Evolutionary conservation across 2,113 vertebrate genomes (phyloP).

Genomic region (Passer domesticus): DNA sequence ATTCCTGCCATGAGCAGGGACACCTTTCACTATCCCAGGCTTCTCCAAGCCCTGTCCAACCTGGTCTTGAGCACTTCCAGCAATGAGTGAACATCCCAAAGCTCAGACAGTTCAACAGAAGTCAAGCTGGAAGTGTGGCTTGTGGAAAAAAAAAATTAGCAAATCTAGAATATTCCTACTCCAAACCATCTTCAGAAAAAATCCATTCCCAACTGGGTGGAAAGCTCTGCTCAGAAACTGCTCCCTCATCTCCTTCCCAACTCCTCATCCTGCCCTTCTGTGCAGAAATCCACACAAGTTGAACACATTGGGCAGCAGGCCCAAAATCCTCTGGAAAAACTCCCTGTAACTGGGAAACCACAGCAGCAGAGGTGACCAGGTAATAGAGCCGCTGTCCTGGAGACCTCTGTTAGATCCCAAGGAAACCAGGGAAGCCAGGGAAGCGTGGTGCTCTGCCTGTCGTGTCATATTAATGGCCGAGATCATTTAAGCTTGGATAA

Average conservation of each 20-base stretch:
- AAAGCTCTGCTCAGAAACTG: not conserved
- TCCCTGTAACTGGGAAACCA: not conserved
- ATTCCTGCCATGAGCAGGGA: not conserved
- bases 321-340: not conserved
- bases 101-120: not conserved
- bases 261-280: fast-evolving
- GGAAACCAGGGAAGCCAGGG: not conserved
- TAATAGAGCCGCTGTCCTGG: not conserved
- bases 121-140: not conserved
- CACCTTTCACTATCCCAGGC: not conserved
- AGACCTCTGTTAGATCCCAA: not conserved
- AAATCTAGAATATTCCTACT: not conserved
- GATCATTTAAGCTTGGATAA: constrained; percentile 48
- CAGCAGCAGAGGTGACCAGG: not conserved
- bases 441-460: not conserved
- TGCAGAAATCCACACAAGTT: not conserved
- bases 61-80: not conserved
- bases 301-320: not conserved
- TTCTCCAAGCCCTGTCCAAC: not conserved
- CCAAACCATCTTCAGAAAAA: not conserved
- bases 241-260: not conserved
- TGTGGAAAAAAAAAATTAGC: not conserved
- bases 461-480: constrained; percentile 22
- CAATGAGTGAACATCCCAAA: fast-evolving
- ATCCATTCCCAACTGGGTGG: not conserved